Evolutionary conservation across 2,797 vertebrate genomes (phyloP), one percentile per base, ranked within the genome.

Genomic region (Tangara arthus): DNA sequence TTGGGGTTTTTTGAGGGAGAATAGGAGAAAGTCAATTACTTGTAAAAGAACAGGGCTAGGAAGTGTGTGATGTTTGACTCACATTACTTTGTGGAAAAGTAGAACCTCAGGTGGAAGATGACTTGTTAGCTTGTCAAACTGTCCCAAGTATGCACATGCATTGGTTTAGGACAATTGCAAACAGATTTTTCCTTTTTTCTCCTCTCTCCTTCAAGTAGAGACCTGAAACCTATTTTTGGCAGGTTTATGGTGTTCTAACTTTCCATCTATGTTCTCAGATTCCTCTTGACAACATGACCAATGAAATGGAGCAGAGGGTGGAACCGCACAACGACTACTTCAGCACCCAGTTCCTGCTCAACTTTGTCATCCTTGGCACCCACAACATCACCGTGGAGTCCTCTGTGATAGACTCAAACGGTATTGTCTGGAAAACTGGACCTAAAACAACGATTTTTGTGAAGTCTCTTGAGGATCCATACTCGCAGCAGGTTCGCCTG

Each of bases 301-400:
- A 99, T 44, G 99, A 99, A 97, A 99, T 99, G 86, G 99, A 99
- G 94, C 99, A 99, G 98, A 98, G 98, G 22, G 99, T 99, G 5
- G 99, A 99, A 79, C 99, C 99, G 9, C 99, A 99, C 96, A 99
- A 99, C 2, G 99, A 99, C 97, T 99, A 99, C 97, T 99, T 99
- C 98, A 99, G 99, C 98, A 99, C 99, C 70, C 99, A 99, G 94
- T 99, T 99, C 94, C 97, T 99, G 90, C 97, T 99, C 70, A 99
- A 99, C 97, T 99, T 99, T 87, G 98, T 98, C 32, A 97, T 99
- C 83, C 97, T 99, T 82, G 99, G 99, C 50, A 99, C 98, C 26
- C 99, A 99, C 97, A 97, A 97, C 8, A 99, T 99, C 82, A 98
- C 98, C 0, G 99, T 99, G 77, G 99, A 99, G 96, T 99, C 99